Conservation (phyloP, 2,888 invertebrate genomes). For the Andrena marginata region DNA sequence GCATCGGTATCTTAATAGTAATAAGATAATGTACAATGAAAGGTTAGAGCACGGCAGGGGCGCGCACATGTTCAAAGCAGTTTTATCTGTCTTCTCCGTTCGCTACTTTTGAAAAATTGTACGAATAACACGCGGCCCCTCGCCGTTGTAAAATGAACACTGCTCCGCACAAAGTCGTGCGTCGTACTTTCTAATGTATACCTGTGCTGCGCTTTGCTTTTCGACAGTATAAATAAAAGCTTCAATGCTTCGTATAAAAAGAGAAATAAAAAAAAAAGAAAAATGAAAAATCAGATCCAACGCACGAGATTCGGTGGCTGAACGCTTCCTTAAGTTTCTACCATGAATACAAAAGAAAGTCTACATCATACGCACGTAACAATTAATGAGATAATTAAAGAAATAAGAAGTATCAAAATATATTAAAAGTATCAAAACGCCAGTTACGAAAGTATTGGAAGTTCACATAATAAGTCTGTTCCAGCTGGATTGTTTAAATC, state of each 20-base stretch:
- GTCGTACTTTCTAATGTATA: conserved; percentile 44
- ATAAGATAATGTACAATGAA: conserved; percentile 76
- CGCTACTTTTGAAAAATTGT: conserved; percentile 18
- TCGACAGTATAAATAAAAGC: conserved; percentile 34
- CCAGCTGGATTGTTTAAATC: conserved; percentile 48
- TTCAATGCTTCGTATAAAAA: conserved; percentile 24
- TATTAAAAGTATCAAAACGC: conserved; percentile 69
- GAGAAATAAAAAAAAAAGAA: conserved; percentile 23
- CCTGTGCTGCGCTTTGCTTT: conserved; percentile 18
- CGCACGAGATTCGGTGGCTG: conserved; percentile 32
- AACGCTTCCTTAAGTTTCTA: conserved; percentile 53
- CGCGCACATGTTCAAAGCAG: conserved; percentile 56
- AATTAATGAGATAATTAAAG: conserved; percentile 67
- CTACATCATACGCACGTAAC: conserved; percentile 48
- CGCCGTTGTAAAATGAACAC: conserved; percentile 66
- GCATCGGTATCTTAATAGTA: conserved; percentile 71
- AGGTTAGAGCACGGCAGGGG: conserved; percentile 68
- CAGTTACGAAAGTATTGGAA: conserved; percentile 80
- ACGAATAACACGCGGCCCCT: conserved; percentile 61
- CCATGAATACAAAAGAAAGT: conserved; percentile 66
- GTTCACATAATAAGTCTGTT: conserved; percentile 65
- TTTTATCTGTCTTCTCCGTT: neutral
- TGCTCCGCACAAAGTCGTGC: conserved; percentile 61
- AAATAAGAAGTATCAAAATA: conserved; percentile 57
- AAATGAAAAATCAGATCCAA: conserved; percentile 45